Conservation (phyloP, 2,888 invertebrate genomes). For the Lasioglossum figueresi region DNA sequence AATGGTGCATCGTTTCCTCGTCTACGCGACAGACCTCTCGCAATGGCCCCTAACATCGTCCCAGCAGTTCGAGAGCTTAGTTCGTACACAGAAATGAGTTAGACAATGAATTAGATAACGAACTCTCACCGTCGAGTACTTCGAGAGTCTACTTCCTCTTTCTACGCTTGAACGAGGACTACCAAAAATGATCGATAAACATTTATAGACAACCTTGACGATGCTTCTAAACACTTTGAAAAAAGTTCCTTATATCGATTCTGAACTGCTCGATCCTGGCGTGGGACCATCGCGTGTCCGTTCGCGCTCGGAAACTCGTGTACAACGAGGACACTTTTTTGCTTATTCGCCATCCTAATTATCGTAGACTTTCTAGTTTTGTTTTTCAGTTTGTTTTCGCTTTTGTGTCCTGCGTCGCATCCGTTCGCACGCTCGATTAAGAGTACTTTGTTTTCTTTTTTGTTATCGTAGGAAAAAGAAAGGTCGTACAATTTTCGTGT, state of each 20-base stretch:
- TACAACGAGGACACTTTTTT: background rate
- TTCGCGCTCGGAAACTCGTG: background rate
- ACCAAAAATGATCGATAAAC: background rate
- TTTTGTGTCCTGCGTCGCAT: constrained; percentile 20
- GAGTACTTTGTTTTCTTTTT: constrained; percentile 30
- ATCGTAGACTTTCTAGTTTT: constrained; percentile 19
- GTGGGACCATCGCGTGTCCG: background rate
- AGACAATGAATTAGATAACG: background rate
- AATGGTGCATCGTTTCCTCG: constrained; percentile 18
- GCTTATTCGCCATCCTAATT: background rate
- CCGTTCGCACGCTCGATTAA: constrained; percentile 65
- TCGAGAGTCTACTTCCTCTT: background rate
- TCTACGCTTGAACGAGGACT: background rate
- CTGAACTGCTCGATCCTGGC: background rate
- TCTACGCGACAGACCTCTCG: background rate
- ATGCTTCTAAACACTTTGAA: background rate
- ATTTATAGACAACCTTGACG: background rate
- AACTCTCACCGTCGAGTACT: background rate
- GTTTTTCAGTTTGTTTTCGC: constrained; percentile 53
- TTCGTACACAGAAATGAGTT: background rate
- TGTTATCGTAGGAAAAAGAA: constrained; percentile 70
- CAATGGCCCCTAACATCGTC: background rate
- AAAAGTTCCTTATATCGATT: background rate
- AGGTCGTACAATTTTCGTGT: constrained; percentile 60
- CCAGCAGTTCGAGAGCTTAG: background rate